phyloP scores from a whole-genome alignment of 2,888 invertebrate species.

The Corythucha ciliata region DNA sequence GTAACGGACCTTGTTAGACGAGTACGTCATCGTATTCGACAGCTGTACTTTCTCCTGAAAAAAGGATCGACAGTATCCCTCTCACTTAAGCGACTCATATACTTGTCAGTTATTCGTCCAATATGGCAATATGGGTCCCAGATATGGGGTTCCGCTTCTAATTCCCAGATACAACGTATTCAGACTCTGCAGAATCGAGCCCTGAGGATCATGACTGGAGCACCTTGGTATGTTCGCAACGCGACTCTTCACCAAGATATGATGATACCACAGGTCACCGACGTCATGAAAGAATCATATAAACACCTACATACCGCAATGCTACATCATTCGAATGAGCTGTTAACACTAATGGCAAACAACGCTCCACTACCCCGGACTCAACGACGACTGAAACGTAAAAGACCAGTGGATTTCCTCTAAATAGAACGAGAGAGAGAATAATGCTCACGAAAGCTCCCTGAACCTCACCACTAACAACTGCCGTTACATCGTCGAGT shows the following conservation, averaged over 20 bases:
- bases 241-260: background rate
- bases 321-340: background rate
- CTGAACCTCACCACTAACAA: too few species aligned
- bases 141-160: slow-evolving; percentile 2
- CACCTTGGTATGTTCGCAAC: slow-evolving; percentile 11
- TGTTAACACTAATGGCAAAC: background rate
- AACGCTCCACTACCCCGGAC: slow-evolving; percentile 7
- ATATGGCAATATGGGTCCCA: slow-evolving; percentile 11
- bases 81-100: background rate
- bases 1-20: background rate
- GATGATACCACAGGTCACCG: background rate
- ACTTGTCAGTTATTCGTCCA: background rate
- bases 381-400: slow-evolving; percentile 10
- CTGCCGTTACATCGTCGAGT: too few species aligned
- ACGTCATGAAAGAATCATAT: background rate
- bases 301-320: slow-evolving; percentile 2
- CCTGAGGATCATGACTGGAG: slow-evolving; percentile 2
- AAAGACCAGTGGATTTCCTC: slow-evolving; percentile 11
- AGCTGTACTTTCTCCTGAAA: background rate
- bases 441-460: too few species aligned
- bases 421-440: background rate
- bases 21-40: background rate
- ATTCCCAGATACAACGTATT: background rate
- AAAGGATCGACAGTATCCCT: background rate
- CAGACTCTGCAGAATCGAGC: slow-evolving; percentile 13